Base-by-base conservation (phyloP, 2,888 invertebrate species). In the Branchipolynoe longqiensis region DNA sequence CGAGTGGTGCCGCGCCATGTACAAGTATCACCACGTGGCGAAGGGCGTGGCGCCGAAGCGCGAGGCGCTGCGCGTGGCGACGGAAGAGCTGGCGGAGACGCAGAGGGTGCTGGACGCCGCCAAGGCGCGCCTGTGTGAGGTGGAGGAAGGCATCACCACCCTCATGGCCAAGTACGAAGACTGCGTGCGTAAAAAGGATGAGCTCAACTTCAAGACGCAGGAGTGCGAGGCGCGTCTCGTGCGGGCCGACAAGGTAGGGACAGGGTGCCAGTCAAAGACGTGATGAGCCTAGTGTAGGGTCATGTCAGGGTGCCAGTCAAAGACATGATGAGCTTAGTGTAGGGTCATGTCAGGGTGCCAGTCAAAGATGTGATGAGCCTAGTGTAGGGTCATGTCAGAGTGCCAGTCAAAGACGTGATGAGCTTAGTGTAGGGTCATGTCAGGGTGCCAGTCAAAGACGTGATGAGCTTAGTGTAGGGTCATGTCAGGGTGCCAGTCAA, bases 1-100 rank as follows among this genome's bases (percentile, higher is more conserved):
- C 91, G 96, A 97, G 95, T 97, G 97, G 97, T 96, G 89, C 0
- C 87, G 93, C 86, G 94, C 94, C 86, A 94, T 94, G 94, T 92
- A 94, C 91, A 94, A 94, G 88, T 94, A 94, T 88, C 93, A 94
- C 90, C 93, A 93, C 88, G 93, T 94, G 8, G 92, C 93, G n/a
- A 93, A 89, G 87, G 92, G 90, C 81, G 94, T 94, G 48, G 93
- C 93, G 25, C 94, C 94, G 2, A 94, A 94, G 89, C 87, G 94
- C 54, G 94, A 92, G 86, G 92, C 92, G 33, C 90, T 94, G 83
- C 88, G 91, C 36, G 86, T 91, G 12, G 94, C 94, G 2, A 91
- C 92, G 87, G 92, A 91, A 40, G 93, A 94, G 59, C 90, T 94
- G 59, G 91, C 90, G 0, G 92, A 92, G 87, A 93, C 93, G 0